Base-by-base conservation (phyloP, 2,797 vertebrate species). In the Cyclura pinguis region DNA sequence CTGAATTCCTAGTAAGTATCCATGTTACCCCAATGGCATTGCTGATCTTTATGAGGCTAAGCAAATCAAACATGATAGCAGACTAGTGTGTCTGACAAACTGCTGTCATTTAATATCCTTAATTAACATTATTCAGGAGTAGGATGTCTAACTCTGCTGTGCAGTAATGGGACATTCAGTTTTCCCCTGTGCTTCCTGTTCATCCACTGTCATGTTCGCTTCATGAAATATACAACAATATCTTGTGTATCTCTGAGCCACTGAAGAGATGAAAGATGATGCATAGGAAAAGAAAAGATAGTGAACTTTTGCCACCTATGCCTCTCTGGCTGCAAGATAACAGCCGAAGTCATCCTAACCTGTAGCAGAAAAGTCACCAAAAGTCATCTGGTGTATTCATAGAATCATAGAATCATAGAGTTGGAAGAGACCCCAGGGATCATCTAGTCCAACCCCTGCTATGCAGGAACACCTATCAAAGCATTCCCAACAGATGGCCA, bases 21-120 rank as follows among this genome's bases (percentile, higher is more conserved):
- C 59, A 12, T n/a, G n/a, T 89, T 92, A 90, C 50, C 89, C 88
- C n/a, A 62, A 87, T 89, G 67, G 69, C 29, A 84, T 88, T 78
- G 90, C 10, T 90, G 72, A 90, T 85, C 64, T 92, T 87, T 82
- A 20, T 67, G 52, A 87, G 62, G 20, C 81, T 69, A 78, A 47
- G 80, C 81, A 57, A 84, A 89, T 57, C 14, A 69, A 82, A 87
- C 47, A 16, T 0, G 0, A 18, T 78, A 38, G 14, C 59, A 62
- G 38, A 77, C 10, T 76, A 74, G 90, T 85, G 38, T 76, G 12
- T 32, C 64, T 86, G 22, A 50, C 90, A 85, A 88, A 12, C 0
- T 78, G 47, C 88, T 78, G 2, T 76, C 91, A 81, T 92, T 24
- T 24, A 69, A 42, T 90, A 89, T 91, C 80, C 92, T 86, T 80